Base-by-base conservation (phyloP, 1,140 invertebrate species). In the Argopecten irradians region DNA sequence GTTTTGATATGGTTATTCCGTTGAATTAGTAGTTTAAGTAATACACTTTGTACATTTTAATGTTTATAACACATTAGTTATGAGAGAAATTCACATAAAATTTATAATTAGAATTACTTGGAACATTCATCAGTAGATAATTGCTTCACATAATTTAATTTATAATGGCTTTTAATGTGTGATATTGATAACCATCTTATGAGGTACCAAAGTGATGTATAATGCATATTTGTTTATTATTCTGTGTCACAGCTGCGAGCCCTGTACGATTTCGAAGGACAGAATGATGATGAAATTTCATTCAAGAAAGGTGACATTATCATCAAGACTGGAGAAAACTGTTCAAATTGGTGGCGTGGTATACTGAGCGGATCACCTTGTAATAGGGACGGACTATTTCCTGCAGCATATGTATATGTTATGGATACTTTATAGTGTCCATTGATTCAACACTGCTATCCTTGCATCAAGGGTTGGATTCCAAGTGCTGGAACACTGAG, bases 321-420 rank as follows among this genome's bases (percentile, higher is more conserved):
- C n/a, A 71, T 71, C 55, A 71, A 71, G 16, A 71, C 55, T 28
- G 55, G 55, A n/a, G 55, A 71, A 71, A 71, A 71, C 28, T 71
- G 55, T 71, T 28, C 55, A 3, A 71, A 71, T n/a, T 71, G 55
- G 55, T 71, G 55, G 55, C 55, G 55, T 28, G 55, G 55, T 28
- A 71, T 71, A 28, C 55, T 71, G 22, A 71, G 55, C 16, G 55
- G 55, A 3, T 71, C 55, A 71, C 36, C 36, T 39, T 39, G 36
- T 39, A 71, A 28, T 11, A 71, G 28, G 55, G 55, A 71, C 5
- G 55, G 55, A 71, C 55, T 71, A 71, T 71, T 71, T 71, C 55
- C 55, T 71, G 55, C 55, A 71, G 55, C 55, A 28, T 71, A 71
- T 71, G 55, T 71, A 71, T 71, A 71, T 71, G 55, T 71, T 28